These are phyloP conservation scores for Agriopis aurantiaria DNA, from an alignment of 2,888 invertebrate genomes.

Conservation along the genomic window DNA sequence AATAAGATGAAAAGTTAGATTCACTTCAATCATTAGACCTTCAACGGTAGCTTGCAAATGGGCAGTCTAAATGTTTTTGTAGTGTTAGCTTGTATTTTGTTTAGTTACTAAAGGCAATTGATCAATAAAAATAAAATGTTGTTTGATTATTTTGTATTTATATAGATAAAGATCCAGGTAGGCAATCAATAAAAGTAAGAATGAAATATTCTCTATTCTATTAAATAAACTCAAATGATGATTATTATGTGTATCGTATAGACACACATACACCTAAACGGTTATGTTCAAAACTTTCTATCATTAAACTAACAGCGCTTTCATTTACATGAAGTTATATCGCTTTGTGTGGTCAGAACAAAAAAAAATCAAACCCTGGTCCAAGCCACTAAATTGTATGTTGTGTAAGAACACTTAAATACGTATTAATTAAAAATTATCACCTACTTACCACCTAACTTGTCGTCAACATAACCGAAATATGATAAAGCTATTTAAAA, in stretches of 20 bases:
- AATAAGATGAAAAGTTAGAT: background rate
- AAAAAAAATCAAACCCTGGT: background rate
- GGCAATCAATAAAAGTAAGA: background rate
- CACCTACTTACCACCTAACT: too few relatives aligned
- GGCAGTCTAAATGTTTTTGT: too few relatives aligned
- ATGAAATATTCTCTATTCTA: background rate
- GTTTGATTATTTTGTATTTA: too few relatives aligned
- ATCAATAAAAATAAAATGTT: too few relatives aligned
- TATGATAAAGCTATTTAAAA: too few relatives aligned
- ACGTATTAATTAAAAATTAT: too few relatives aligned
- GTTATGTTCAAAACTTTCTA: conserved; percentile 14
- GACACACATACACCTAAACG: background rate
- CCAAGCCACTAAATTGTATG: background rate
- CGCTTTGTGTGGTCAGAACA: background rate
- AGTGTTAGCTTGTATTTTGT: too few relatives aligned
- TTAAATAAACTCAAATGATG: background rate
- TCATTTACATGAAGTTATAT: conserved; percentile 7
- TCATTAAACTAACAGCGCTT: background rate
- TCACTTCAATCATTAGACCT: too few relatives aligned
- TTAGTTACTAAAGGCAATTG: too few relatives aligned
- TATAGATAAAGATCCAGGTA: too few relatives aligned
- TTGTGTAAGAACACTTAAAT: background rate
- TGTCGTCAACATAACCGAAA: too few relatives aligned
- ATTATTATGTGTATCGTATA: background rate
- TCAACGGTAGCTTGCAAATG: too few relatives aligned